These are phyloP conservation scores for Dinomys branickii DNA, from an alignment of 2,113 vertebrate genomes.

Conservation along the genomic window DNA sequence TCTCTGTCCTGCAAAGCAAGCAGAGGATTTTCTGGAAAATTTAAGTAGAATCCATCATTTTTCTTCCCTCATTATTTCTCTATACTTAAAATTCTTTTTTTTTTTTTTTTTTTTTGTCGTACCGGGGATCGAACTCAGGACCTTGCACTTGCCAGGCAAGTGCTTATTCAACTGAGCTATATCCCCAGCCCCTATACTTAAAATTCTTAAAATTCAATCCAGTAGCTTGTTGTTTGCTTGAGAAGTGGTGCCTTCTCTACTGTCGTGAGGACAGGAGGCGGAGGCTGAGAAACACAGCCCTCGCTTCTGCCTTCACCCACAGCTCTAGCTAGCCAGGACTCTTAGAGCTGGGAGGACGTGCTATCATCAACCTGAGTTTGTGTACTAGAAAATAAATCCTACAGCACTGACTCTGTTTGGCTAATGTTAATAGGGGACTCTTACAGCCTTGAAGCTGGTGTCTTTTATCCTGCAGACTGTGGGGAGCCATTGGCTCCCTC, in stretches of 20 bases:
- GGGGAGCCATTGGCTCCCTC: neutral
- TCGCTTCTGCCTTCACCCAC: neutral
- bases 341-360: neutral
- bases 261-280: neutral
- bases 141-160: no score
- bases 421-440: neutral
- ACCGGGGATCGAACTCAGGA: no score
- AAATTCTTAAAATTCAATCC: neutral
- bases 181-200: no score
- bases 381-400: neutral
- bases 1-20: neutral
- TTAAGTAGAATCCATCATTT: neutral
- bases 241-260: neutral
- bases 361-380: neutral
- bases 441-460: neutral
- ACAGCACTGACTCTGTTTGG: neutral
- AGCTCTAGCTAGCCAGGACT: neutral
- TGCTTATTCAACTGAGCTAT: no score
- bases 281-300: accelerated
- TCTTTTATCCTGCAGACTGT: neutral
- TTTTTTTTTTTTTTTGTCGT: no score
- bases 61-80: neutral
- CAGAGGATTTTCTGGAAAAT: neutral
- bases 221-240: neutral
- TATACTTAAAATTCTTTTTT: neutral